Percentiles rank a stretch among this genome's conserved stretches.
phyloP scores from a whole-genome alignment of 2,113 vertebrate genomes.

The Microcebus murinus region DNA sequence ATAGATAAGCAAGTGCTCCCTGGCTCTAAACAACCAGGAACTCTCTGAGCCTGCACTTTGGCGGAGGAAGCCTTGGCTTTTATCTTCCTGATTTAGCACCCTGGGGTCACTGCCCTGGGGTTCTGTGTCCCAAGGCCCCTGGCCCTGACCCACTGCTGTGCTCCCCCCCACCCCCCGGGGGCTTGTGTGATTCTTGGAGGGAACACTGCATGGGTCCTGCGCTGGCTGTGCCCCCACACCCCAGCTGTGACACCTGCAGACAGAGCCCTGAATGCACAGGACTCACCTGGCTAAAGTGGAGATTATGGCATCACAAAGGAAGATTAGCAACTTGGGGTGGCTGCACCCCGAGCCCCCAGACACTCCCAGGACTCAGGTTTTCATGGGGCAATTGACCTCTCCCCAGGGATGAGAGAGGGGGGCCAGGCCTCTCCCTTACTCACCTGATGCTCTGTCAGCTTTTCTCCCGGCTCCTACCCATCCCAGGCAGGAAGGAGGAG shows the following conservation, averaged over 20 bases:
- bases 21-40: neutral
- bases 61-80: neutral
- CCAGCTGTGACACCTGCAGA: neutral
- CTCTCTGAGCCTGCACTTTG: neutral
- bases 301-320: neutral
- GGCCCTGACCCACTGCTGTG: fast-evolving
- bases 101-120: neutral
- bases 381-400: neutral
- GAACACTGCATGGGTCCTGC: neutral
- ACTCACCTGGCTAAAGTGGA: neutral
- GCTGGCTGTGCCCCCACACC: neutral
- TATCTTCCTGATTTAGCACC: neutral
- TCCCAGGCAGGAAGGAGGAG: neutral
- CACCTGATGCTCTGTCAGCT: neutral
- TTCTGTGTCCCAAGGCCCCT: neutral
- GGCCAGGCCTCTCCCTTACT: too few relatives aligned
- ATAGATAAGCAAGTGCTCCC: neutral
- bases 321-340: neutral
- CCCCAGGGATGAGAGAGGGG: neutral
- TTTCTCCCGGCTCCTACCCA: neutral
- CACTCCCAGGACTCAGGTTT: neutral
- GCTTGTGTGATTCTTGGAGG: neutral
- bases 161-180: neutral
- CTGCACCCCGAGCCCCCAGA: neutral
- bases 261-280: neutral